Conservation (phyloP, 2,888 invertebrate species). For the Holacanthella duospinosa region DNA sequence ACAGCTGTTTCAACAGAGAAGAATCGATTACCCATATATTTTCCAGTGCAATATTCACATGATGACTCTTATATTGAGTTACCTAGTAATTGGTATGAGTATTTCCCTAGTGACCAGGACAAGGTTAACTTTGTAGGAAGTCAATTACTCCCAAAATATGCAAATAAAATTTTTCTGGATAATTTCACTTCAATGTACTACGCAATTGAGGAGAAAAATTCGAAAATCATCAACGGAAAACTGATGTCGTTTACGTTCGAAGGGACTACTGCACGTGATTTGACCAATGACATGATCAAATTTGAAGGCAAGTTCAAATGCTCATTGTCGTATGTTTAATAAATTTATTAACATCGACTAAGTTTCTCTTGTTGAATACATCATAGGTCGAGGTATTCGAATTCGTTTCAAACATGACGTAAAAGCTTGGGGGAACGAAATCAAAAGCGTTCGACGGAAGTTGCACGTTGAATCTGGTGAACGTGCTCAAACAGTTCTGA, state of each 20-base stretch:
- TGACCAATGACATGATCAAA: neutral
- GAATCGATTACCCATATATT: neutral
- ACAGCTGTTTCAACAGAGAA: neutral
- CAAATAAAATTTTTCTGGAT: neutral
- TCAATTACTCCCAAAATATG: neutral
- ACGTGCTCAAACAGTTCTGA: neutral
- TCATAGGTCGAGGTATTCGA: neutral
- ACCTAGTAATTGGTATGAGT: neutral
- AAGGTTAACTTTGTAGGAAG: neutral
- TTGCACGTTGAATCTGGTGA: neutral
- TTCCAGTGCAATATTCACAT: neutral
- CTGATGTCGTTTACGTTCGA: conserved; percentile 4
- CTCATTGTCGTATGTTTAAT: neutral
- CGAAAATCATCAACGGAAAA: neutral
- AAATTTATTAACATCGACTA: no score
- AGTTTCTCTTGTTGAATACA: neutral
- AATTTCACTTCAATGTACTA: neutral
- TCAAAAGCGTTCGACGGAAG: neutral
- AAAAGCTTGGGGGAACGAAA: neutral
- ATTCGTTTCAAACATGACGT: conserved; percentile 3
- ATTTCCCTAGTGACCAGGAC: neutral
- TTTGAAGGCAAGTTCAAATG: neutral
- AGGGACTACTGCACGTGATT: neutral
- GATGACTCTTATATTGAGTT: neutral
- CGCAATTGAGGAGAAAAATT: neutral